Base-by-base conservation (phyloP, 1,140 invertebrate species). In the Drosophila kikkawai region DNA sequence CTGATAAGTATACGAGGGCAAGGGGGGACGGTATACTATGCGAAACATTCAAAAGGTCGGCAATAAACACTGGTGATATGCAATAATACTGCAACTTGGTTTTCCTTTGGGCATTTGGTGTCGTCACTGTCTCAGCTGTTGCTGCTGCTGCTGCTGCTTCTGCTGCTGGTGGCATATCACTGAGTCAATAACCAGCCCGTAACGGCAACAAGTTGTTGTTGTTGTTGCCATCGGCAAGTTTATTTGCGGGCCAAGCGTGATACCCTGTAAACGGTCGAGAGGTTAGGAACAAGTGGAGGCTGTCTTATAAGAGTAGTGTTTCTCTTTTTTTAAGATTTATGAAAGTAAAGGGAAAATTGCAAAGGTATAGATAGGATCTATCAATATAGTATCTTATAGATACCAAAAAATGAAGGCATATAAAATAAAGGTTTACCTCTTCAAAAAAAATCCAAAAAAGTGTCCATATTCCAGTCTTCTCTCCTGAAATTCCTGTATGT, bases 151-250 rank as follows among this genome's bases (percentile, higher is more conserved):
- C 26, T 29, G 26, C 26, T 29, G 26, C 26, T 26, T 3, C 22
- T 37, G n/a, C 29, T 53, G 32, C 36, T 42, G 11, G 36, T 53
- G 58, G 39, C 50, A 56, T 68, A 68, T 67, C 56, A 41, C 48
- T 69, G 65, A 69, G 67, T 78, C 63, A 70, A 66, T 80, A 68
- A 55, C 77, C 70, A 63, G 55, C 5, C 29, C 37, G 41, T 68
- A 44, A 36, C 42, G 19, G 36, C 48, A 55, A 78, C 56, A 64
- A 65, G 39, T 63, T 67, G 61, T 22, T 67, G 61, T 22, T 67
- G 61, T 22, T 75, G 79, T 55, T 59, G 73, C 47, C 34, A 60
- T 53, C 66, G 56, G 61, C 57, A 15, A 60, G 55, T 26, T 73
- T 67, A 50, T 55, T 69, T 37, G 64, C 47, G 37, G 13, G 6